phyloP scores from a whole-genome alignment of 1,140 invertebrate genomes.

The Sinonovacula constricta region DNA sequence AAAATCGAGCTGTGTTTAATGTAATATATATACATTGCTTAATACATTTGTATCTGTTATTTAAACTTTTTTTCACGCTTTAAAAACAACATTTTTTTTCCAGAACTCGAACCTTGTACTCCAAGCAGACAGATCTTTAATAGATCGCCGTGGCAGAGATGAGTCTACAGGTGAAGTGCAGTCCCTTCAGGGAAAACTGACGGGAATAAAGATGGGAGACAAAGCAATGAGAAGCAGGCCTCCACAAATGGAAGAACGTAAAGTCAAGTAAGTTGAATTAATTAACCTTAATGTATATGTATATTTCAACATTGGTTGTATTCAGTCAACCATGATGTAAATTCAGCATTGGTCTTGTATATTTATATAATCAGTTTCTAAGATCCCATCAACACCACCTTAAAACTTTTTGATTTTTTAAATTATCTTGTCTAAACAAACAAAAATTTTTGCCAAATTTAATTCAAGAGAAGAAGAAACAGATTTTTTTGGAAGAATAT shows the following conservation, averaged over 20 bases:
- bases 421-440: no score
- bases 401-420: no score
- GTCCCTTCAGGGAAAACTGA: conserved; percentile 94
- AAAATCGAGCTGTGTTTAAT: background rate
- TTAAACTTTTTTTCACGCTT: no score
- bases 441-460: no score
- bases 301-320: no score
- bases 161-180: conserved; percentile 99
- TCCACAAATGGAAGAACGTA: conserved; percentile 87
- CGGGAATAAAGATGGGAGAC: conserved; percentile 98
- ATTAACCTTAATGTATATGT: no score
- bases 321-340: no score
- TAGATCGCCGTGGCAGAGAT: conserved; percentile 97
- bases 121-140: conserved; percentile 98
- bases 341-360: no score
- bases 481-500: no score
- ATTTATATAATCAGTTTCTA: no score
- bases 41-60: background rate
- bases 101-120: conserved; percentile 99
- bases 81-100: conserved; percentile 74
- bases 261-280: conserved; percentile 93
- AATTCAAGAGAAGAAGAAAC: no score
- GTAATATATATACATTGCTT: background rate
- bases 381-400: no score
- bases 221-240: conserved; percentile 86